Conservation (phyloP, 2,113 vertebrate species). For the Aptenodytes forsteri region DNA sequence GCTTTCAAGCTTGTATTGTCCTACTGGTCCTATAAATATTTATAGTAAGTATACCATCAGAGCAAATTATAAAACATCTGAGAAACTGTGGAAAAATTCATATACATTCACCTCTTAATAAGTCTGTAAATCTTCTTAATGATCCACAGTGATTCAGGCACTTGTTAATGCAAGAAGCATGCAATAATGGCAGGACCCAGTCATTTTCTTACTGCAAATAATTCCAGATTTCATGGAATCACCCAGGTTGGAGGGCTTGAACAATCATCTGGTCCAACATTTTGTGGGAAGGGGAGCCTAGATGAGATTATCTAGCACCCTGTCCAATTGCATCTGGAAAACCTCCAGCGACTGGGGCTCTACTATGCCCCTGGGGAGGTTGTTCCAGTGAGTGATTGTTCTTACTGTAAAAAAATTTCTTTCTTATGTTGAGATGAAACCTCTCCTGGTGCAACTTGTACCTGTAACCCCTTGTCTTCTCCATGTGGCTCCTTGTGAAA, state of each 20-base stretch:
- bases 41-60: not conserved
- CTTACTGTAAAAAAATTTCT: not conserved
- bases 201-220: not conserved
- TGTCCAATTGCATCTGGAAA: not conserved
- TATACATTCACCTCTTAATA: not conserved
- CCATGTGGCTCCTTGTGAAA: not conserved
- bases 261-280: not conserved
- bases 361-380: not conserved
- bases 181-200: rapidly evolving
- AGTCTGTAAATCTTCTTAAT: not conserved
- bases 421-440: not conserved
- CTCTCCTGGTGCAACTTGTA: not conserved
- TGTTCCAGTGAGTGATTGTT: not conserved
- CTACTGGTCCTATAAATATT: not conserved
- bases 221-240: not conserved
- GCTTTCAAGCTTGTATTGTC: not conserved
- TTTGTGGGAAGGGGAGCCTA: not conserved
- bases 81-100: not conserved
- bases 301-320: not conserved
- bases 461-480: not conserved
- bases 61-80: not conserved
- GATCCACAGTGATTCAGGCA: not conserved
- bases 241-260: not conserved
- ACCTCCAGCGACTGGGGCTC: too few species aligned
- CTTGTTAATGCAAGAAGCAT: not conserved